Percentiles rank a stretch among this genome's conserved stretches.
Evolutionary conservation across 2,888 invertebrate genomes (phyloP).

Genomic region (Cancer borealis): DNA sequence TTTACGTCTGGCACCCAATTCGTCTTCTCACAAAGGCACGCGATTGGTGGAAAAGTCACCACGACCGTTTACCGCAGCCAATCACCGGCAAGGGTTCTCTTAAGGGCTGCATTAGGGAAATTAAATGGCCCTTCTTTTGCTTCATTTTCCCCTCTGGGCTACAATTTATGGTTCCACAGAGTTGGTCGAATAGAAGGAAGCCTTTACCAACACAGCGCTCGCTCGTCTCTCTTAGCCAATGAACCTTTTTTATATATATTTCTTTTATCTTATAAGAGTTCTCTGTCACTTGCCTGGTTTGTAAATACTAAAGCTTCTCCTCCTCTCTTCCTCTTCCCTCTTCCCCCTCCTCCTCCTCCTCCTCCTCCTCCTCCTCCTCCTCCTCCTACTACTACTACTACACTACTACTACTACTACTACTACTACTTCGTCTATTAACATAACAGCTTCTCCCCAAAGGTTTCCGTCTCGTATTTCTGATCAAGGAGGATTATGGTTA

Average conservation of each 20-base stretch:
- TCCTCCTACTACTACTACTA: too few relatives aligned
- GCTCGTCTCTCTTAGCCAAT: not conserved
- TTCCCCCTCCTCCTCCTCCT: too few relatives aligned
- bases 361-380: too few relatives aligned
- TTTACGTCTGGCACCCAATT: too few relatives aligned
- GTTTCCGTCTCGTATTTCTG: too few relatives aligned
- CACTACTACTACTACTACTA: too few relatives aligned
- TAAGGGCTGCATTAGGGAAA: not conserved
- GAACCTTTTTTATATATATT: not conserved
- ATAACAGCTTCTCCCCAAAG: too few relatives aligned
- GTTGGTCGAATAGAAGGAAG: not conserved
- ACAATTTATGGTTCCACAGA: not conserved
- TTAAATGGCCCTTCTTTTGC: not conserved
- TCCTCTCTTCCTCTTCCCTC: too few relatives aligned
- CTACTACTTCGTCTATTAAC: too few relatives aligned
- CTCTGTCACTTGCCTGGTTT: too few relatives aligned
- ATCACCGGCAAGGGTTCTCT: not conserved
- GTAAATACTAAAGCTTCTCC: too few relatives aligned
- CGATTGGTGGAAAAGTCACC: slow-evolving; percentile 17
- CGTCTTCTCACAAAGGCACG: not conserved
- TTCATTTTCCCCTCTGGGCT: not conserved
- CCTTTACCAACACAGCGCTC: not conserved
- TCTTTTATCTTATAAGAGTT: not conserved
- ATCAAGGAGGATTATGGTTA: too few relatives aligned
- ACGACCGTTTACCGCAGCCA: not conserved